phyloP scores from a whole-genome alignment of 2,113 vertebrate genomes.

The Proteles cristata region DNA sequence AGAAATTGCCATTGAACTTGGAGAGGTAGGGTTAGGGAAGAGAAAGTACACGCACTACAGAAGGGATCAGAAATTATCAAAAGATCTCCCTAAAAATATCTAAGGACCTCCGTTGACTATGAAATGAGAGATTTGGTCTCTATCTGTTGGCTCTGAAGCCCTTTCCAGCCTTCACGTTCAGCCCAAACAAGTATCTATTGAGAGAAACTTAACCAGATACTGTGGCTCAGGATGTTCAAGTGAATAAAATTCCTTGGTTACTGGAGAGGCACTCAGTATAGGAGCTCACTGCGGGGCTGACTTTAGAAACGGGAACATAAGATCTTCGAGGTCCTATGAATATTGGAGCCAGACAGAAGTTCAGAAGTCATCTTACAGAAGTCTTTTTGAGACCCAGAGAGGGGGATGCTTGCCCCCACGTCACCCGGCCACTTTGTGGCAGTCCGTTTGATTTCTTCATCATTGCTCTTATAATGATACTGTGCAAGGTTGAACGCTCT shows the following conservation, averaged over 20 bases:
- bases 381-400: neutral
- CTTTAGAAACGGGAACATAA: neutral
- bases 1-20: neutral
- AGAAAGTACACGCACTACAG: neutral
- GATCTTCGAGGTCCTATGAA: neutral
- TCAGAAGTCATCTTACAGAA: constrained; percentile 47
- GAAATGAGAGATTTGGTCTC: neutral
- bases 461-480: neutral
- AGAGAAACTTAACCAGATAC: neutral
- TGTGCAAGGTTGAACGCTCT: neutral
- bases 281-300: neutral
- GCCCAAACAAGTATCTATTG: neutral
- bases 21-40: neutral
- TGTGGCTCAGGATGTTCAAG: neutral
- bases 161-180: neutral
- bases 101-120: neutral
- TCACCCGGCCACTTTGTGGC: neutral
- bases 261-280: neutral
- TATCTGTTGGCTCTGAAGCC: neutral
- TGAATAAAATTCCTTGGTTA: neutral
- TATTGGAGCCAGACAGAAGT: neutral
- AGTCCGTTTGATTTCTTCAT: neutral
- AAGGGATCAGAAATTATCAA: neutral
- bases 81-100: neutral
- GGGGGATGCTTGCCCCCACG: neutral